Conservation (phyloP, 2,797 vertebrate species). For the Myripristis murdjan region DNA sequence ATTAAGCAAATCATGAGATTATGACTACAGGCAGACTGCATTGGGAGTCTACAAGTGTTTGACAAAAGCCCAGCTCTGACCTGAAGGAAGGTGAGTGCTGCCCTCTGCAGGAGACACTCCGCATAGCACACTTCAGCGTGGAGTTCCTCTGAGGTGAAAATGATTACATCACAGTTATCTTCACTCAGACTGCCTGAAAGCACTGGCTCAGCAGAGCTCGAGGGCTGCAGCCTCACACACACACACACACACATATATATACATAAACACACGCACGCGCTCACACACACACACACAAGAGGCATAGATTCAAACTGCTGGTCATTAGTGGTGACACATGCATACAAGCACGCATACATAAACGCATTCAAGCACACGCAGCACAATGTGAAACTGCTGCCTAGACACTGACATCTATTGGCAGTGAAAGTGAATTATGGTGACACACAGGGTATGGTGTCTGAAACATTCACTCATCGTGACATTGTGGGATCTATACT, state of each 20-base stretch:
- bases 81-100: conserved; percentile 97
- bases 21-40: background rate
- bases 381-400: conserved; percentile 12
- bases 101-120: conserved; percentile 97
- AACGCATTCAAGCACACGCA: conserved; percentile 3
- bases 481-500: conserved; percentile 35
- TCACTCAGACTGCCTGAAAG: conserved; percentile 15
- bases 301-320: conserved; percentile 9
- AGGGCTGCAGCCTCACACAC: conserved; percentile 1
- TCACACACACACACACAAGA: conserved; percentile 18
- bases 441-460: background rate
- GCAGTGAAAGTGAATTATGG: background rate
- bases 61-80: conserved; percentile 69
- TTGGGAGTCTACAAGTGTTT: too few relatives aligned
- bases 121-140: conserved; percentile 98
- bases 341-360: background rate
- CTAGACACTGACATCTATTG: background rate
- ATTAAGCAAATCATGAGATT: background rate
- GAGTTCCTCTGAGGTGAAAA: conserved; percentile 91
- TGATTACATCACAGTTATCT: conserved; percentile 46
- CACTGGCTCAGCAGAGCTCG: conserved; percentile 20
- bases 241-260: conserved; percentile 14
- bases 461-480: background rate
- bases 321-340: conserved; percentile 7
- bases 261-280: conserved; percentile 1